These are phyloP conservation scores for Leucozona laternaria DNA, from an alignment of 2,888 invertebrate species.

Conservation along the genomic window DNA sequence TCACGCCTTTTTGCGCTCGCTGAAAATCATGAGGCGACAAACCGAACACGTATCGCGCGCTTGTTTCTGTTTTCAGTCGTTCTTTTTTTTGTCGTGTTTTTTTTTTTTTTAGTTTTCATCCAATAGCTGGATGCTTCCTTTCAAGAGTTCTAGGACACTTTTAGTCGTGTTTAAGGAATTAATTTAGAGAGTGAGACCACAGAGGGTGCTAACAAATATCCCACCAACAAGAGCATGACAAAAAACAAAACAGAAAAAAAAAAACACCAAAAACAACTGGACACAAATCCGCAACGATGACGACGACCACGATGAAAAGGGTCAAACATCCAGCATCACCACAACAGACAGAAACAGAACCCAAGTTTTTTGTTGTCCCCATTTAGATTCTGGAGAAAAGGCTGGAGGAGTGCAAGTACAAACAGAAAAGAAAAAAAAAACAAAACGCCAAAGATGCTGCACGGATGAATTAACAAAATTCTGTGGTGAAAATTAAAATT, in stretches of 20 bases:
- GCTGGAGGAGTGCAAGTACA: slow-evolving; percentile 4
- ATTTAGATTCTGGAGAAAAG: slow-evolving; percentile 3
- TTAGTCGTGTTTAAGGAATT: slow-evolving; percentile 73
- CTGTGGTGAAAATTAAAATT: slow-evolving; percentile 69
- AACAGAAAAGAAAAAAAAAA: background rate
- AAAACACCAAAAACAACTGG: slow-evolving; percentile 50
- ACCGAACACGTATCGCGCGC: slow-evolving; percentile 73
- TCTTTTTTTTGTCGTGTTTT: slow-evolving; percentile 23
- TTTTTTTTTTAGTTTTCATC: background rate
- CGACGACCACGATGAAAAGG: slow-evolving; percentile 71
- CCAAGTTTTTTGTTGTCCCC: slow-evolving; percentile 11
- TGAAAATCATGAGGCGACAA: slow-evolving; percentile 74
- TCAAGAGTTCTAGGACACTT: slow-evolving; percentile 60
- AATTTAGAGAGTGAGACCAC: slow-evolving; percentile 74
- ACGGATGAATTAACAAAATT: slow-evolving; percentile 67
- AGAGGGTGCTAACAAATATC: slow-evolving; percentile 69
- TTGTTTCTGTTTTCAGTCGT: slow-evolving; percentile 51
- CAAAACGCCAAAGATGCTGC: slow-evolving; percentile 47
- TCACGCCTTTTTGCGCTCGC: slow-evolving; percentile 72
- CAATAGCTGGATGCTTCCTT: slow-evolving; percentile 27
- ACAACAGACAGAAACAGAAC: slow-evolving; percentile 56
- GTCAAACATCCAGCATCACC: slow-evolving; percentile 67
- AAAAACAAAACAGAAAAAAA: slow-evolving; percentile 7
- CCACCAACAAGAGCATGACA: slow-evolving; percentile 51
- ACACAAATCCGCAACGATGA: slow-evolving; percentile 71